A percentile compares a stretch with the other conserved stretches of the same genome.
Evolutionary conservation across 64 coral and sea anemone species (phyloP).

Genomic region (Dendronephthya gigantea): DNA sequence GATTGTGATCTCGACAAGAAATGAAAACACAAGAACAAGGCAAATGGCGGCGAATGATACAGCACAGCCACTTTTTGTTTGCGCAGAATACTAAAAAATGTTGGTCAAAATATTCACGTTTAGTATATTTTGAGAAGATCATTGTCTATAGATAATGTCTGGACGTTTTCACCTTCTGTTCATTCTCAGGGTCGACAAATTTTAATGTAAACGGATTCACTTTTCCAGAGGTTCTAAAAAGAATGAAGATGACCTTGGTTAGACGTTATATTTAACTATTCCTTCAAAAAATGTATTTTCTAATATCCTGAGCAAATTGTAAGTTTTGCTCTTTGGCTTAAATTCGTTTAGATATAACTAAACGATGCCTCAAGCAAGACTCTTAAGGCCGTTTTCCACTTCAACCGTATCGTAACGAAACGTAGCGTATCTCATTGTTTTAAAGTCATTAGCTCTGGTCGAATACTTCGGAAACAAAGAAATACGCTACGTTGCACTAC

Average conservation of each 20-base stretch:
- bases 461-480: no score
- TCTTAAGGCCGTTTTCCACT: no score
- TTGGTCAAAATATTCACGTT: neutral
- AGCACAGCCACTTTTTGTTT: slow-evolving; percentile 66
- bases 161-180: neutral
- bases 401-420: no score
- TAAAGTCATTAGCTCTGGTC: no score
- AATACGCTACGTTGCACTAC: no score
- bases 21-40: slow-evolving; percentile 69
- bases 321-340: no score
- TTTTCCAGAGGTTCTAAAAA: neutral
- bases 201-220: slow-evolving; percentile 2
- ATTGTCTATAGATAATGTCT: no score
- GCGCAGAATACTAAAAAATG: slow-evolving; percentile 57
- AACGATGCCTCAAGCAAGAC: no score
- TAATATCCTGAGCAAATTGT: no score
- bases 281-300: neutral
- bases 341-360: no score
- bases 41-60: slow-evolving; percentile 62
- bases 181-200: neutral
- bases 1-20: slow-evolving; percentile 71
- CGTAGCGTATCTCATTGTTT: no score
- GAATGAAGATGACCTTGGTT: neutral
- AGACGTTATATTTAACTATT: neutral
- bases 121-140: no score